These are phyloP conservation scores for Spinibarbus caldwelli DNA, from an alignment of 2,797 vertebrate species.

Conservation along the genomic window DNA sequence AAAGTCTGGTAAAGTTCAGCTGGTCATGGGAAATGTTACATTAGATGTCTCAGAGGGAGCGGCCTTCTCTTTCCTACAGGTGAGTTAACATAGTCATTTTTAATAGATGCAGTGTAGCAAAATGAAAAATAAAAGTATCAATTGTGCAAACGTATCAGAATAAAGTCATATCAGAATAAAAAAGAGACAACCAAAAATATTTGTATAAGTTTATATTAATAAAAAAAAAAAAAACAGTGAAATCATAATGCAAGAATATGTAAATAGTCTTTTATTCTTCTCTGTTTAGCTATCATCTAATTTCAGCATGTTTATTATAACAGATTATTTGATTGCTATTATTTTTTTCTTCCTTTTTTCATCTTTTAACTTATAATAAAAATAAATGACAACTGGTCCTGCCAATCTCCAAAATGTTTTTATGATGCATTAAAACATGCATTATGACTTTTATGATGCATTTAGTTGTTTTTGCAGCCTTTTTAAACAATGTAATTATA, in stretches of 20 bases:
- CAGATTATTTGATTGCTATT: background rate
- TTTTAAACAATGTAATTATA: no score
- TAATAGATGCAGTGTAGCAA: background rate
- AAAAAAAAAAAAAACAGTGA: background rate
- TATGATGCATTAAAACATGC: no score
- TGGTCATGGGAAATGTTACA: constrained; percentile 74
- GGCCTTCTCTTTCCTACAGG: constrained; percentile 81
- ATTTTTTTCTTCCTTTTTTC: background rate
- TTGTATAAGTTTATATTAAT: background rate
- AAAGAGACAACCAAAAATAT: background rate
- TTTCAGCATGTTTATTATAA: background rate
- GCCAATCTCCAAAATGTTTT: background rate
- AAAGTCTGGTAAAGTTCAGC: constrained; percentile 79
- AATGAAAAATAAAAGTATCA: background rate
- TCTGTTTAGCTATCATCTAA: background rate
- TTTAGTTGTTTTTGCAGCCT: background rate
- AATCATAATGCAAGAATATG: background rate
- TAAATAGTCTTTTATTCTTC: background rate
- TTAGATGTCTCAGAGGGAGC: constrained; percentile 80
- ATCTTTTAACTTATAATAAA: background rate
- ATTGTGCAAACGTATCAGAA: background rate
- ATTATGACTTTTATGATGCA: background rate
- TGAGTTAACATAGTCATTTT: constrained; percentile 9
- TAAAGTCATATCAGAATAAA: background rate
- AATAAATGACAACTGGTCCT: background rate